Evolutionary conservation across 2,113 vertebrate genomes (phyloP).

Genomic region (Rynchops niger): DNA sequence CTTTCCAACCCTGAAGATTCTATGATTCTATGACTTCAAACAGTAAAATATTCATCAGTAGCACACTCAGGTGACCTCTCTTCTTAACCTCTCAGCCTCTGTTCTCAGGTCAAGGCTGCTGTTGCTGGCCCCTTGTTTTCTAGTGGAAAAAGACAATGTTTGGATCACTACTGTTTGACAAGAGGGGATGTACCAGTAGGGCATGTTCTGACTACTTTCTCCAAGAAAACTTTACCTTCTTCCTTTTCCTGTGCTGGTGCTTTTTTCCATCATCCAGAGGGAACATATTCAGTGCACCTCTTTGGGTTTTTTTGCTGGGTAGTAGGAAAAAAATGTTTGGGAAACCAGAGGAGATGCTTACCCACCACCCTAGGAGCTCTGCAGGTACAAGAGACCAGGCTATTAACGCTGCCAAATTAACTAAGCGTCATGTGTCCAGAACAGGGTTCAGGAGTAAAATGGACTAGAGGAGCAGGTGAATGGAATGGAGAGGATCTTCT

Average conservation of each 20-base stretch:
- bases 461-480: not conserved
- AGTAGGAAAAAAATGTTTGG: not conserved
- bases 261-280: not conserved
- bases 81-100: not conserved
- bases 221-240: not conserved
- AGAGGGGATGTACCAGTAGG: not conserved
- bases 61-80: not conserved
- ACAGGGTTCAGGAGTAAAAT: not conserved
- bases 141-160: not conserved
- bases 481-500: not conserved
- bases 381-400: not conserved
- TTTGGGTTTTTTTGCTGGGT: not conserved
- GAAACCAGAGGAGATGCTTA: not conserved
- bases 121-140: not conserved
- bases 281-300: not conserved
- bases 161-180: not conserved
- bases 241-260: not conserved
- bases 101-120: not conserved
- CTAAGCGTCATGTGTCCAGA: accelerated
- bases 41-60: not conserved
- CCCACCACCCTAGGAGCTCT: not conserved
- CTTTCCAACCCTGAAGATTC: too few relatives aligned
- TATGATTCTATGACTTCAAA: not conserved
- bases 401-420: not conserved
- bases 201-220: not conserved